phyloP scores from a whole-genome alignment of 2,888 invertebrate species.

The Atherix ibis region DNA sequence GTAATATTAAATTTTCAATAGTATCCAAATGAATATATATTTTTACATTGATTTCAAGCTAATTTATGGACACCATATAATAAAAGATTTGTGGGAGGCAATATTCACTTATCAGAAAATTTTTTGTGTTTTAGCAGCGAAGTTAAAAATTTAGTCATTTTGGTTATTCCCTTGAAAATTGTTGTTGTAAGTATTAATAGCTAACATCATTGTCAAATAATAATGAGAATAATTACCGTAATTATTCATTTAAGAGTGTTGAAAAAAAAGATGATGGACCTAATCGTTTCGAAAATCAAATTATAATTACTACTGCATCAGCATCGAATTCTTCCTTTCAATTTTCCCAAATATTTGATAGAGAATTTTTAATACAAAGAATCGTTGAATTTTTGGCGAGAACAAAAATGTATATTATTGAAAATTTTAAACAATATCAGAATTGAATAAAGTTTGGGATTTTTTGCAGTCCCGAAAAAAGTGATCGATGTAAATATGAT shows the following conservation, averaged over 20 bases:
- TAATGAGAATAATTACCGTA: neutral
- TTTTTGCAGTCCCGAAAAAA: slow-evolving; percentile 35
- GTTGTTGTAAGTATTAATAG: slow-evolving; percentile 38
- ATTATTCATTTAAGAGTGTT: slow-evolving; percentile 19
- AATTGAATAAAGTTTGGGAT: slow-evolving; percentile 16
- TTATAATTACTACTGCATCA: slow-evolving; percentile 67
- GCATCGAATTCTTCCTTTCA: slow-evolving; percentile 75
- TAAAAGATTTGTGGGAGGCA: slow-evolving; percentile 74
- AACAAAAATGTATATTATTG: slow-evolving; percentile 31
- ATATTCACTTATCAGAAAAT: slow-evolving; percentile 81
- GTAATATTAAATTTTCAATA: slow-evolving; percentile 22
- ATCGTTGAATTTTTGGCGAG: slow-evolving; percentile 74
- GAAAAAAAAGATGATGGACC: slow-evolving; percentile 32
- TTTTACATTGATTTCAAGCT: slow-evolving; percentile 14
- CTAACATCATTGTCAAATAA: neutral
- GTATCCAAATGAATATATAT: neutral
- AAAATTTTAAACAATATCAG: slow-evolving; percentile 2
- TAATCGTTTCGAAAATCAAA: slow-evolving; percentile 30
- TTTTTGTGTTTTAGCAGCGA: slow-evolving; percentile 93
- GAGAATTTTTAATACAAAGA: slow-evolving; percentile 78
- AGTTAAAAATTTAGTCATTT: slow-evolving; percentile 61
- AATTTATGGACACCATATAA: slow-evolving; percentile 89
- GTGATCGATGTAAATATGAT: slow-evolving; percentile 26
- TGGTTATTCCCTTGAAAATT: slow-evolving; percentile 80
- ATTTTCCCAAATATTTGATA: slow-evolving; percentile 75